Percentiles rank a stretch among this genome's conserved stretches.
These are phyloP conservation scores for Steinernema feltiae DNA, from an alignment of 1,140 invertebrate species.

Conservation along the genomic window DNA sequence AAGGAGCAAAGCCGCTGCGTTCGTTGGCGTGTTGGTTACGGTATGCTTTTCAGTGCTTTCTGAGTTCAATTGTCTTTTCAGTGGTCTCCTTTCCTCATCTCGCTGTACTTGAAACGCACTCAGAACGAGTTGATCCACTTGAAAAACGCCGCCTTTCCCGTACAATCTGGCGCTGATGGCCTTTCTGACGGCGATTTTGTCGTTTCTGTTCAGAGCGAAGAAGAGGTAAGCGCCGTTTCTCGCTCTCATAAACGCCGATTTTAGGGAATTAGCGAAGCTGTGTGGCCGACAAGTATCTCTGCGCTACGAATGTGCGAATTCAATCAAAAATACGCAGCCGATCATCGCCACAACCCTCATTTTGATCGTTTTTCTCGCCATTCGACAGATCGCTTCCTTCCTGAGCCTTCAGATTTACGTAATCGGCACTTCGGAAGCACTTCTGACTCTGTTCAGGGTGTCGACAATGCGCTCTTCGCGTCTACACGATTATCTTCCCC, in stretches of 20 bases:
- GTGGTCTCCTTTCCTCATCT: too few relatives aligned
- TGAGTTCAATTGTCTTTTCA: neutral
- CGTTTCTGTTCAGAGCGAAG: too few relatives aligned
- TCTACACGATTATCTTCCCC: neutral
- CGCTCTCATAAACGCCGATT: neutral
- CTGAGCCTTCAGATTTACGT: too few relatives aligned
- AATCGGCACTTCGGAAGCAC: too few relatives aligned
- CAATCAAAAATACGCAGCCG: neutral
- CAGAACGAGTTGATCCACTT: too few relatives aligned
- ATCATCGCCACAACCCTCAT: neutral
- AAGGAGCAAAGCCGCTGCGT: too few relatives aligned
- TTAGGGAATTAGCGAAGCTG: neutral
- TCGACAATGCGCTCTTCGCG: neutral
- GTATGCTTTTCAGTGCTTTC: neutral
- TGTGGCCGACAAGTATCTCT: neutral
- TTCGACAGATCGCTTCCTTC: neutral
- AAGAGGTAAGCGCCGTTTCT: too few relatives aligned
- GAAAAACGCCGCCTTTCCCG: too few relatives aligned
- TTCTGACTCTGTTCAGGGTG: too few relatives aligned
- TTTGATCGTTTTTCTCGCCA: neutral
- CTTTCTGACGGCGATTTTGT: neutral
- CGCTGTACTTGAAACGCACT: too few relatives aligned
- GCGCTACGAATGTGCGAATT: neutral
- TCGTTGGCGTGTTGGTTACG: too few relatives aligned
- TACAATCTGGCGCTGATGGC: neutral